Conservation (phyloP, 2,797 vertebrate species). For the Halcyon leucocephala region DNA sequence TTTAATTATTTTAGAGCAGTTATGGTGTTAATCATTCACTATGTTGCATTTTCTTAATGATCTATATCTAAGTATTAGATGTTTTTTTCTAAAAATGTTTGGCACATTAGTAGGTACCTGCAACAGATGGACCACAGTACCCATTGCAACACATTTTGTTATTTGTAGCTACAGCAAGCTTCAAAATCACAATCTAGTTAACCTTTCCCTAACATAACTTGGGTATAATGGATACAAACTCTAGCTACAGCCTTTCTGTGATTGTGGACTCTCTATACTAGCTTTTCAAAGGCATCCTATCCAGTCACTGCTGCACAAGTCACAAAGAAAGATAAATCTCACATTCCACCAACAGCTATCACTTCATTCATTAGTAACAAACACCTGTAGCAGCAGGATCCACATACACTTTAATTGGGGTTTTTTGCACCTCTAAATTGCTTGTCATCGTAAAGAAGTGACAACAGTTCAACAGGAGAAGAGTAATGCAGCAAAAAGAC, state of each 20-base stretch:
- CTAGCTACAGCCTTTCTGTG: neutral
- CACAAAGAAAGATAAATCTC: slow-evolving; percentile 29
- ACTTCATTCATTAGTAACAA: slow-evolving; percentile 65
- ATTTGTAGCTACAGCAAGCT: neutral
- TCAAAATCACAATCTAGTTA: neutral
- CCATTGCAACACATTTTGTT: neutral
- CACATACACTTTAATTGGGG: slow-evolving; percentile 22
- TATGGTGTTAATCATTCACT: neutral
- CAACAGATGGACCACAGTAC: neutral
- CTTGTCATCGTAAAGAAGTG: slow-evolving; percentile 71
- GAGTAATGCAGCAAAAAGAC: slow-evolving; percentile 55
- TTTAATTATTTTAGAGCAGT: neutral
- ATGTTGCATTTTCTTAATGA: neutral
- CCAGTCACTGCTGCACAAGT: neutral
- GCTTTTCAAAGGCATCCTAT: neutral
- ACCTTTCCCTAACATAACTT: neutral
- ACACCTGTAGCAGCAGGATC: slow-evolving; percentile 62
- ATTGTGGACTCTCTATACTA: neutral
- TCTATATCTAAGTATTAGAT: neutral
- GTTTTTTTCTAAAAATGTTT: accelerated
- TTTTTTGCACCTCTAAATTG: slow-evolving; percentile 61
- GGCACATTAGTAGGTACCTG: neutral
- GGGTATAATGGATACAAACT: neutral
- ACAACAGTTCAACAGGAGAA: slow-evolving; percentile 71
- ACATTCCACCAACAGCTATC: slow-evolving; percentile 17